phyloP scores from a whole-genome alignment of 2,113 vertebrate species.

The Melierax canorus region DNA sequence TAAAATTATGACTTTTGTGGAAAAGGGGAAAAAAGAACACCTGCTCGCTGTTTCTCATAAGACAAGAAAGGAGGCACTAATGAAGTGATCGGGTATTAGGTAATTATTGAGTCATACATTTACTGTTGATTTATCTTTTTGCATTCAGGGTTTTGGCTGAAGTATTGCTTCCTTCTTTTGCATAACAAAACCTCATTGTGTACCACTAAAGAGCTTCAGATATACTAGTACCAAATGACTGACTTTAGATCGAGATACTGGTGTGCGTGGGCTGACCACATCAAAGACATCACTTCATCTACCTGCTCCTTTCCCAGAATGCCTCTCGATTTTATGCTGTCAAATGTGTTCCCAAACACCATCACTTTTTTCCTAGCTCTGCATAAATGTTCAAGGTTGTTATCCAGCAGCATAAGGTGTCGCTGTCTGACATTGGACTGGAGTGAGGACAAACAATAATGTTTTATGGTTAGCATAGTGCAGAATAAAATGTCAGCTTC shows the following conservation, averaged over 20 bases:
- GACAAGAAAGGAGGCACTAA: background rate
- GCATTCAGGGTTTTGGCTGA: background rate
- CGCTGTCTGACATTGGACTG: background rate
- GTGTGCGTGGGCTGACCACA: background rate
- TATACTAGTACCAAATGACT: background rate
- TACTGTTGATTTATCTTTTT: background rate
- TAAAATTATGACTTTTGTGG: background rate
- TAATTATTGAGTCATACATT: background rate
- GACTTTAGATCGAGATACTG: background rate
- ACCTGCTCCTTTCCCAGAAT: background rate
- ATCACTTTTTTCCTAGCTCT: background rate
- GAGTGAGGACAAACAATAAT: background rate
- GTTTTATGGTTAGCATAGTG: background rate
- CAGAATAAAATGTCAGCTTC: constrained; percentile 50
- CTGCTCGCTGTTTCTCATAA: background rate
- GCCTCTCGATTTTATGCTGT: background rate
- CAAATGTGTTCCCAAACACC: background rate
- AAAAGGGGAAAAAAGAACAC: background rate
- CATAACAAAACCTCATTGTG: background rate
- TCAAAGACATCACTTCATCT: background rate
- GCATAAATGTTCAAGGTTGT: background rate
- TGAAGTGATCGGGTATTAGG: background rate
- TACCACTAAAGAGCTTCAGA: background rate
- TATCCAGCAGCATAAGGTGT: background rate
- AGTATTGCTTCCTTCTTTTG: background rate